A percentile compares a stretch with the other conserved stretches of the same genome.
Evolutionary conservation across 2,888 invertebrate genomes (phyloP).

Genomic region (Latheticus oryzae): DNA sequence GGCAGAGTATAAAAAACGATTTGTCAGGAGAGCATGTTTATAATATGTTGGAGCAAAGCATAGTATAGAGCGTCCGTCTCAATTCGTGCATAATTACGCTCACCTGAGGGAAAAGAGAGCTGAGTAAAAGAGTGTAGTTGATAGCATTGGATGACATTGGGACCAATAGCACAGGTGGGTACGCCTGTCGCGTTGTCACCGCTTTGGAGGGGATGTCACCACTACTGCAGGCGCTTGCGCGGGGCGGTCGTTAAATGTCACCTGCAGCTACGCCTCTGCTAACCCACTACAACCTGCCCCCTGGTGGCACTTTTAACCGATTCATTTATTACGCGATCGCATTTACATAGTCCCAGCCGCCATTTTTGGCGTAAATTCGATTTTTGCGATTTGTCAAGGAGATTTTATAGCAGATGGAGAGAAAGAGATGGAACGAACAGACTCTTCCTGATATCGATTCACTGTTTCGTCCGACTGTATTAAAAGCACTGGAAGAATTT

Average conservation of each 20-base stretch:
- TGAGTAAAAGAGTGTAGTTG: constrained; percentile 43
- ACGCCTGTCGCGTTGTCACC: constrained; percentile 65
- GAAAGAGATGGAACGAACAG: constrained; percentile 33
- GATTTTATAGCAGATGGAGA: constrained; percentile 30
- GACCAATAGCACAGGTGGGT: constrained; percentile 65
- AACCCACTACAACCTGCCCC: constrained; percentile 62
- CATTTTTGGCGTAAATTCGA: constrained; percentile 28
- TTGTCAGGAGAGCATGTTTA: no score
- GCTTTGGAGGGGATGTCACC: constrained; percentile 63
- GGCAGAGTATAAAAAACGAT: no score
- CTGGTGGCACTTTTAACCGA: constrained; percentile 54
- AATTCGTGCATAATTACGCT: constrained; percentile 22
- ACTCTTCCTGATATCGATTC: constrained; percentile 46
- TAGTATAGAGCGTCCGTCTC: constrained; percentile 22
- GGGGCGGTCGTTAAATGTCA: constrained; percentile 63
- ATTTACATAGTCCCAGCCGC: constrained; percentile 30
- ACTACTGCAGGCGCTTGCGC: constrained; percentile 58
- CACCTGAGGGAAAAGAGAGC: constrained; percentile 24
- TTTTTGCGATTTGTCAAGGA: constrained; percentile 36
- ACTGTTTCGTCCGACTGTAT: constrained; percentile 44
- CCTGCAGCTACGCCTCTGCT: constrained; percentile 64
- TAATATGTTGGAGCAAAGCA: constrained; percentile 27
- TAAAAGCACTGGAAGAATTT: constrained; percentile 49
- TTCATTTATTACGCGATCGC: constrained; percentile 32
- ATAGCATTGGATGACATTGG: constrained; percentile 62